These are phyloP conservation scores for Archegozetes longisetosus DNA, from an alignment of 1,140 invertebrate genomes.

Conservation along the genomic window DNA sequence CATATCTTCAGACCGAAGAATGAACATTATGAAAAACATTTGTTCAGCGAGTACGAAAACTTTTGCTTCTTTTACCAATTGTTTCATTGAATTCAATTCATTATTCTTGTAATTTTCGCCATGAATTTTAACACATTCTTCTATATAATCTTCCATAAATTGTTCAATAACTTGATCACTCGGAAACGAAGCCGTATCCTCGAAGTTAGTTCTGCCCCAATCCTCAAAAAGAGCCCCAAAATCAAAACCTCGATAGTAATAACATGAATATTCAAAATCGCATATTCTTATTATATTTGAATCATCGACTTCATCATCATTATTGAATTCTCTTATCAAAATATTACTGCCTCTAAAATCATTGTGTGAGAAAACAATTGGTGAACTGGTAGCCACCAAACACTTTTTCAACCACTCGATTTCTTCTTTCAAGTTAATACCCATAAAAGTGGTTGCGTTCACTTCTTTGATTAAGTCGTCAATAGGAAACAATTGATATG, in stretches of 20 bases:
- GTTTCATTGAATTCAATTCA: not conserved
- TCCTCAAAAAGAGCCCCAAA: not conserved
- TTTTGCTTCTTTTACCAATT: not conserved
- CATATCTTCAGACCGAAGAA: not conserved
- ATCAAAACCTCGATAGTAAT: not conserved
- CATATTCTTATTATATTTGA: not conserved
- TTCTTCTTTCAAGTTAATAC: not conserved
- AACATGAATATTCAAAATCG: not conserved
- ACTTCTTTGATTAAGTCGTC: not conserved
- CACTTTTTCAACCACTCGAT: not conserved
- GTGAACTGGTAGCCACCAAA: not conserved
- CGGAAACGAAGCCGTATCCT: not conserved
- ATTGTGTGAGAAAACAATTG: not conserved
- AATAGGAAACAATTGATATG: not conserved
- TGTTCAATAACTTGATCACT: not conserved
- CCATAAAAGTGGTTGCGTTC: not conserved
- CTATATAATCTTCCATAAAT: not conserved
- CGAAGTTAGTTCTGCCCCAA: not conserved
- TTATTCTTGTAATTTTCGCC: not conserved
- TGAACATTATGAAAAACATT: not conserved
- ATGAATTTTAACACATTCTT: not conserved
- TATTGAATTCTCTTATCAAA: not conserved
- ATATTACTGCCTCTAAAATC: not conserved
- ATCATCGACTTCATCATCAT: not conserved
- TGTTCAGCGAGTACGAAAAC: not conserved